Evolutionary conservation across 2,113 vertebrate species (phyloP), one percentile per base, ranked within the genome.

Genomic region (Lynx canadensis): DNA sequence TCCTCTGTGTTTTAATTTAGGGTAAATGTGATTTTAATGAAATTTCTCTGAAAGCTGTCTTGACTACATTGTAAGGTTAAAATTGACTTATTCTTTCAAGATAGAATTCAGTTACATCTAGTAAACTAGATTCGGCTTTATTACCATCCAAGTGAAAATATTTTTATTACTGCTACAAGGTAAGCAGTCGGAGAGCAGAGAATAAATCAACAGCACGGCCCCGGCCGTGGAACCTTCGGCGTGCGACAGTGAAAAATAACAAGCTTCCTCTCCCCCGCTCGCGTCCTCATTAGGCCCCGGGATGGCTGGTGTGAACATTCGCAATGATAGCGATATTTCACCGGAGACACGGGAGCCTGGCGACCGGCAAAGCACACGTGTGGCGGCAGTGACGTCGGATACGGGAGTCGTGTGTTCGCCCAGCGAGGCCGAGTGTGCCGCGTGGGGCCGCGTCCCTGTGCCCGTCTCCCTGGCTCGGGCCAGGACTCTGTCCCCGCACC

Each of bases 71-170:
- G 57, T 90, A 73, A 94, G 63, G 83, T 90, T 92, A 66, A 92
- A 97, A 96, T 88, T 60, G 97, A 93, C 94, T 94, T 95, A 80
- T 36, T 96, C 91, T 95, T 95, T 98, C 88, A 41, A 85, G 89
- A 25, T 57, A 36, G 57, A 87, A 94, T 93, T 89, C 93, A 81
- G 97, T 97, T 97, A 97, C 36, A 92, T 95, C 87, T 63, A 12
- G 94, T 74, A 95, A 97, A 95, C 91, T 79, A 50, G 86, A 93
- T 93, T 96, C 78, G 3, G 93, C 89, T 91, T 91, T 96, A 97
- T 96, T 79, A 48, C 88, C 65, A 36, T 63, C 85, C 60, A 4
- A 63, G 94, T 81, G 95, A 95, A 90, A 92, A 82, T 93, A 55
- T 74, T 93, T 94, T 90, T 94, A 69, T 96, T 38, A 45, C 89